Evolutionary conservation across 2,113 vertebrate genomes (phyloP), one percentile per base, ranked within the genome.

Genomic region (Stigmatopora argus): DNA sequence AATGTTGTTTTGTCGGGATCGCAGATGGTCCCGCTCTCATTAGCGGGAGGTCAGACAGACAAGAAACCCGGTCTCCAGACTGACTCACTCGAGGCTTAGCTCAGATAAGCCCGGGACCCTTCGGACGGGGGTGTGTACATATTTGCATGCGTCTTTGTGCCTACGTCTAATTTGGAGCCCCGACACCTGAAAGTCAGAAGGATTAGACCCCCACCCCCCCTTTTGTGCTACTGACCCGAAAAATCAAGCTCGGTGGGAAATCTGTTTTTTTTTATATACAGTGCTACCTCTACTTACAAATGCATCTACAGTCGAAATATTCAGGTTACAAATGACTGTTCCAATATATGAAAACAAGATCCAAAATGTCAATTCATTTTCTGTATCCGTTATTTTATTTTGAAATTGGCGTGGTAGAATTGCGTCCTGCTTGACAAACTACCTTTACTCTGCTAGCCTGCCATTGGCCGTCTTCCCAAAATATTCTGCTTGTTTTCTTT

Each of bases 1-100:
- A 41, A 41, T 41, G 11, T 75, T 57, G 66, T 26, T 73, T 73
- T 75, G 64, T 15, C 45, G 61, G 56, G 71, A 41, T 72, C 83
- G 81, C 87, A 89, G 86, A 89, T 87, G 85, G 87, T 75, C 71
- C 71, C 11, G 47, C 71, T 82, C 80, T 78, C 78, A 79, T 85
- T 85, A 80, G 72, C 44, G 14, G 55, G 49, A 69, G 80, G 80
- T 73, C 80, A 89, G 87, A 84, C 85, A 87, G 85, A 85, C 81
- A 82, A 70, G 62, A 23, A 49, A 82, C 72, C 79, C 71, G 79
- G 80, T 65, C n/a, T n/a, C 80, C 80, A 82, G 82, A 81, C 85
- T 5, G 67, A 80, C 76, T 86, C 79, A 85, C 79, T 74, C 66
- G 45, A 71, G 82, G 82, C 83, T 86, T 84, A 86, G 75, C 62